A percentile compares a stretch with the other conserved stretches of the same genome.
These are phyloP conservation scores for Pogonocichla stellata DNA, from an alignment of 2,113 vertebrate species.

Conservation along the genomic window DNA sequence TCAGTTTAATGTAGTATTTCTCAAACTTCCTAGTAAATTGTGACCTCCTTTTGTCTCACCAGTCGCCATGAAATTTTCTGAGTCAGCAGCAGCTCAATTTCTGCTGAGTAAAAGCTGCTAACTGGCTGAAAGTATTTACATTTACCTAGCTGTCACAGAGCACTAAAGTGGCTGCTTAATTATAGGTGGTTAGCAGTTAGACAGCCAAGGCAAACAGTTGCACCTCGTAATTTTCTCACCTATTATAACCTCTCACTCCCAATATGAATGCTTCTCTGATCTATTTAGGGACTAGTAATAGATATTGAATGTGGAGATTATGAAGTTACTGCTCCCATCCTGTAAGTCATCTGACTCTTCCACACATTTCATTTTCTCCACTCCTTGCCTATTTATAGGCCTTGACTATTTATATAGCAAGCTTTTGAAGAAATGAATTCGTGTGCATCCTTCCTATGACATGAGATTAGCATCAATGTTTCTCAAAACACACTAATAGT, in stretches of 20 bases:
- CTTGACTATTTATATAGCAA: neutral
- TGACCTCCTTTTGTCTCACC: neutral
- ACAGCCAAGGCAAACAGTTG: neutral
- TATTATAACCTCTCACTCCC: neutral
- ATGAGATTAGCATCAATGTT: neutral
- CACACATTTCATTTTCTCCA: neutral
- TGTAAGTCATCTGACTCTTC: neutral
- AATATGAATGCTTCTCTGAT: neutral
- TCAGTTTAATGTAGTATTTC: neutral
- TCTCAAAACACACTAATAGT: neutral
- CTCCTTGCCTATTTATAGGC: neutral
- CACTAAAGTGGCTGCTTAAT: neutral
- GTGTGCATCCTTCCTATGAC: neutral
- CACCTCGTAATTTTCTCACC: neutral
- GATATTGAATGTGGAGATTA: neutral
- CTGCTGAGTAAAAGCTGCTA: neutral
- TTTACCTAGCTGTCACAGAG: neutral
- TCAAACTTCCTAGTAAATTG: constrained; percentile 3
- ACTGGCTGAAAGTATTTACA: neutral
- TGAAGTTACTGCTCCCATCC: neutral
- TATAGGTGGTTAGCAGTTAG: neutral
- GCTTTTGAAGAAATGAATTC: neutral
- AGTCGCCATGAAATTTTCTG: neutral
- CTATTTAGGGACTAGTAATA: neutral
- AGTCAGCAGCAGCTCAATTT: constrained; percentile 7